Evolutionary conservation across 2,797 vertebrate genomes (phyloP).

Genomic region (Benthosema pterotum): DNA sequence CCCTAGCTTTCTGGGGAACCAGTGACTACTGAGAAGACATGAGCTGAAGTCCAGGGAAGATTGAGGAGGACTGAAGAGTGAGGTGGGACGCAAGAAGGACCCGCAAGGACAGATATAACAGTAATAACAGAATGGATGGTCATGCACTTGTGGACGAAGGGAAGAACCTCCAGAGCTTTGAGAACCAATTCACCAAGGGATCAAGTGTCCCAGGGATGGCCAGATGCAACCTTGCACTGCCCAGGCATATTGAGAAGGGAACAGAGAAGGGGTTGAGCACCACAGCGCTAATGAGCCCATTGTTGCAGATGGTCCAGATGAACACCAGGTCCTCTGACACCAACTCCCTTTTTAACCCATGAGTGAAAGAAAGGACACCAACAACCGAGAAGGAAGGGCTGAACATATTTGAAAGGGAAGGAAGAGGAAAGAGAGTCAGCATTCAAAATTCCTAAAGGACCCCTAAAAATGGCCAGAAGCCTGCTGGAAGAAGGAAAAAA

Average conservation of each 20-base stretch:
- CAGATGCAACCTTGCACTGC: conserved; percentile 2
- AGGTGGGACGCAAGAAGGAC: too few species aligned
- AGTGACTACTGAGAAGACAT: too few species aligned
- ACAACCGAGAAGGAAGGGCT: conserved; percentile 2
- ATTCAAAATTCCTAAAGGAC: not conserved
- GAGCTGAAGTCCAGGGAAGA: too few species aligned
- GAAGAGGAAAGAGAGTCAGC: not conserved
- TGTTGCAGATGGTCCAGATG: not conserved
- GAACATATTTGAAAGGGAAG: not conserved
- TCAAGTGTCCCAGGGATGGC: conserved; percentile 1
- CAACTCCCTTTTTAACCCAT: conserved; percentile 1
- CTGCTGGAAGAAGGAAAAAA: not conserved
- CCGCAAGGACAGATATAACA: too few species aligned
- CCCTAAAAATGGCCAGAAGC: not conserved
- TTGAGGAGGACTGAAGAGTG: too few species aligned
- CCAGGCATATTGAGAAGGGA: conserved; percentile 2
- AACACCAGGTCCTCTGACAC: not conserved
- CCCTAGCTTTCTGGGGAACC: too few species aligned
- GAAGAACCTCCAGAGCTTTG: conserved; percentile 1
- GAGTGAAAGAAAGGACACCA: conserved; percentile 4
- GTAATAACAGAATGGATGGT: conserved; percentile 1
- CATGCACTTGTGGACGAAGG: not conserved
- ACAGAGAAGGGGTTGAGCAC: not conserved
- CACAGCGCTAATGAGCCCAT: not conserved
- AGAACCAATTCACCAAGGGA: not conserved